Conservation (phyloP, 2,797 vertebrate species). For the Kryptopterus vitreolus region DNA sequence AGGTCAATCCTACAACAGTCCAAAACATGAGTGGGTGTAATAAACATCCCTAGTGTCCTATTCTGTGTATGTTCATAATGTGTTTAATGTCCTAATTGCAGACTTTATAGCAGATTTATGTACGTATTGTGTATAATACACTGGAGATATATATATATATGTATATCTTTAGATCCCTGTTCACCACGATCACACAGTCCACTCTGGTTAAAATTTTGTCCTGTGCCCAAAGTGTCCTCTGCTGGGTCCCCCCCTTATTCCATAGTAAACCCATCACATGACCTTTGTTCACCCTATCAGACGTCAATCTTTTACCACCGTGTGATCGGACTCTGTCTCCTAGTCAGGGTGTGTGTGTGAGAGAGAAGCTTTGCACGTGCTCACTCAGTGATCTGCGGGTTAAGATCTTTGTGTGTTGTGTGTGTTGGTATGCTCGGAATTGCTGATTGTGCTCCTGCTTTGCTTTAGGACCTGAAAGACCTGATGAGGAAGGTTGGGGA, state of each 20-base stretch:
- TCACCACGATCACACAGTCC: background rate
- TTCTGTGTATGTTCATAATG: background rate
- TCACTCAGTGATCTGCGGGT: slow-evolving; percentile 21
- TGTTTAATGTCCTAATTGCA: background rate
- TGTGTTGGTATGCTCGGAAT: slow-evolving; percentile 18
- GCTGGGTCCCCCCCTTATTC: background rate
- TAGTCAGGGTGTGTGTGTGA: slow-evolving; percentile 25
- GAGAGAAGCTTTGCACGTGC: slow-evolving; percentile 32
- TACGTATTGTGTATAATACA: background rate
- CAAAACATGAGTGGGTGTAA: background rate
- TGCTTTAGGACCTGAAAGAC: slow-evolving; percentile 90
- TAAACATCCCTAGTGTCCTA: background rate
- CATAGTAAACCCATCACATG: background rate
- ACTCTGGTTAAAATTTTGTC: background rate
- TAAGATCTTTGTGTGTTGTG: slow-evolving; percentile 28
- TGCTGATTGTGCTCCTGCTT: slow-evolving; percentile 63
- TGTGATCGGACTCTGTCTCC: slow-evolving; percentile 5
- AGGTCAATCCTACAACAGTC: background rate
- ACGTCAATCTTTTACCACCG: background rate
- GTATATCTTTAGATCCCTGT: background rate
- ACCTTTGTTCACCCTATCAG: background rate
- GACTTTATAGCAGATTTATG: background rate
- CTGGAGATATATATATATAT: no score
- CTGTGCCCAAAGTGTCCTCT: background rate
- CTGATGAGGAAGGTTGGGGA: slow-evolving; percentile 94